Evolutionary conservation across 1,140 invertebrate genomes (phyloP).

Genomic region (Tenebrio molitor): DNA sequence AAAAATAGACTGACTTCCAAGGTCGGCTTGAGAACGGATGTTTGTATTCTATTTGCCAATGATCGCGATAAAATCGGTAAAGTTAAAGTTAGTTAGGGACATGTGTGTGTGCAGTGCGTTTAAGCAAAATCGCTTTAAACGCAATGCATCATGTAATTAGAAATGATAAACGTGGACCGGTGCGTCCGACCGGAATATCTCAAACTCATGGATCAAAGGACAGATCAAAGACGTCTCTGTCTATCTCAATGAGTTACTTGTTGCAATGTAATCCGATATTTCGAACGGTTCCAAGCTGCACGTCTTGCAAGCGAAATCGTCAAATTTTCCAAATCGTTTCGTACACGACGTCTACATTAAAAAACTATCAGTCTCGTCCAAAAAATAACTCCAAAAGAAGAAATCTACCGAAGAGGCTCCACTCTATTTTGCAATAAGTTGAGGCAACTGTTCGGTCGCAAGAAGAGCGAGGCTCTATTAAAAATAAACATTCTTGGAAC

Average conservation of each 20-base stretch:
- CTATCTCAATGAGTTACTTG: slow-evolving; percentile 43
- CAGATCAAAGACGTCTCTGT: slow-evolving; percentile 45
- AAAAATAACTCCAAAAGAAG: too few species aligned
- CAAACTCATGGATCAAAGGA: slow-evolving; percentile 43
- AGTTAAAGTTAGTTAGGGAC: slow-evolving; percentile 29
- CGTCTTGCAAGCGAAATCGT: not conserved
- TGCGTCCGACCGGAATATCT: slow-evolving; percentile 44
- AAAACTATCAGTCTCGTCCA: too few species aligned
- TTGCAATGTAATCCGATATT: slow-evolving; percentile 41
- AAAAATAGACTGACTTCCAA: slow-evolving; percentile 13
- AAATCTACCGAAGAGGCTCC: too few species aligned
- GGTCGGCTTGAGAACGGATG: slow-evolving; percentile 18
- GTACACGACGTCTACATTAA: too few species aligned
- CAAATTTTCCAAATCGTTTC: not conserved
- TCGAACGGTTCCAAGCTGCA: slow-evolving; percentile 10
- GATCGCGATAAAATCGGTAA: slow-evolving; percentile 23
- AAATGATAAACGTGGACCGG: slow-evolving; percentile 42
- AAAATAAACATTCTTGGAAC: slow-evolving; percentile 42
- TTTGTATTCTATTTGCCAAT: slow-evolving; percentile 35
- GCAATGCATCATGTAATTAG: slow-evolving; percentile 48
- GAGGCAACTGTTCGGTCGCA: not conserved
- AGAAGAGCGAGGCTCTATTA: not conserved
- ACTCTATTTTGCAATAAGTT: too few species aligned
- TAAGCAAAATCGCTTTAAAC: slow-evolving; percentile 41
- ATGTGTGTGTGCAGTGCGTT: slow-evolving; percentile 35